Conservation (phyloP, 2,113 vertebrate genomes). For the Raja brachyura region DNA sequence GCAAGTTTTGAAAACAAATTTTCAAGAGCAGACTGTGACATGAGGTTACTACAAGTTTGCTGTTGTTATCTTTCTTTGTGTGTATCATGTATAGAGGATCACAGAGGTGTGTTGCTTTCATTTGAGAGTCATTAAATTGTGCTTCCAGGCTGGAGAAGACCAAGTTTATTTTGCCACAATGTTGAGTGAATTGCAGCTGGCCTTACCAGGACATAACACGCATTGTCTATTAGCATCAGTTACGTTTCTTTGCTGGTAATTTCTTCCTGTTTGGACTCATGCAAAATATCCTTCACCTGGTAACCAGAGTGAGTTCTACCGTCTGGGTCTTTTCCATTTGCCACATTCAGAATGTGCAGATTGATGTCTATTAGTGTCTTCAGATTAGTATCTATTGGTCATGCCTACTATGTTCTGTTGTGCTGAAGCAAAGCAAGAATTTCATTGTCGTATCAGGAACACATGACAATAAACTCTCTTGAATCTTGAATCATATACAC, state of each 20-base stretch:
- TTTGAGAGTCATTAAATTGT: background rate
- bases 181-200: background rate
- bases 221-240: background rate
- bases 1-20: background rate
- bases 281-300: background rate
- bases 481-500: too few species aligned
- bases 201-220: background rate
- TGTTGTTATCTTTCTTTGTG: background rate
- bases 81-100: background rate
- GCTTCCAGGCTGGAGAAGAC: background rate
- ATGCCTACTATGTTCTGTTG: too few species aligned
- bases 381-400: too few species aligned
- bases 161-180: background rate
- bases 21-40: background rate
- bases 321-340: background rate
- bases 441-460: too few species aligned
- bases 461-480: too few species aligned
- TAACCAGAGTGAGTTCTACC: background rate
- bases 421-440: too few species aligned
- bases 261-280: background rate
- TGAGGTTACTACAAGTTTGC: background rate
- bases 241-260: background rate
- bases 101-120: background rate
- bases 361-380: too few species aligned
- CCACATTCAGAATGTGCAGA: background rate